Conservation (phyloP, 2,888 invertebrate genomes). For the Craniophora ligustri region DNA sequence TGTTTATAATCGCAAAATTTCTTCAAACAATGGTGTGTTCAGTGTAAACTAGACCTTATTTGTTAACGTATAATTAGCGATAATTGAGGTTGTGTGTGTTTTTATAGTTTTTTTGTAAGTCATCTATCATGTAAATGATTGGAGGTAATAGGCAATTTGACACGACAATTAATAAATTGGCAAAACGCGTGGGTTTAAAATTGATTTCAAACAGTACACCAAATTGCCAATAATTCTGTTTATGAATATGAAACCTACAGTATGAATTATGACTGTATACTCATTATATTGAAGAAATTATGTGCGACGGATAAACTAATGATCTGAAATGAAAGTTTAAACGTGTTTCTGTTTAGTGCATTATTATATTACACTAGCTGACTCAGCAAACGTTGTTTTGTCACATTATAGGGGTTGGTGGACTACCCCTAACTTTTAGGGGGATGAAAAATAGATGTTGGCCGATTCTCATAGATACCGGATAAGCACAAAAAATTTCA, state of each 20-base stretch:
- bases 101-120: conserved; percentile 27
- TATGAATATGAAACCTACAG: too few species aligned
- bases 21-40: conserved; percentile 21
- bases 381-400: too few species aligned
- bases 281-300: too few species aligned
- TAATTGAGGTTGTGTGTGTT: conserved; percentile 41
- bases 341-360: too few species aligned
- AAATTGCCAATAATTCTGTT: conserved; percentile 1
- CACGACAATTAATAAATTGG: conserved; percentile 39
- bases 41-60: conserved; percentile 36
- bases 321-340: too few species aligned
- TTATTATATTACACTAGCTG: too few species aligned
- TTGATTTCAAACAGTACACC: neutral
- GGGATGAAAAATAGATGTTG: too few species aligned
- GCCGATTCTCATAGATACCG: too few species aligned
- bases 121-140: conserved; percentile 29
- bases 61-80: conserved; percentile 30
- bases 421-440: too few species aligned
- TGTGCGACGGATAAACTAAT: too few species aligned
- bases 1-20: conserved; percentile 35
- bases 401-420: too few species aligned
- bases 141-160: conserved; percentile 31
- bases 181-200: conserved; percentile 7
- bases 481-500: too few species aligned
- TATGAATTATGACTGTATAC: neutral